Conservation (phyloP, 2,888 invertebrate genomes). For the Sphaerophoria rueppellii region DNA sequence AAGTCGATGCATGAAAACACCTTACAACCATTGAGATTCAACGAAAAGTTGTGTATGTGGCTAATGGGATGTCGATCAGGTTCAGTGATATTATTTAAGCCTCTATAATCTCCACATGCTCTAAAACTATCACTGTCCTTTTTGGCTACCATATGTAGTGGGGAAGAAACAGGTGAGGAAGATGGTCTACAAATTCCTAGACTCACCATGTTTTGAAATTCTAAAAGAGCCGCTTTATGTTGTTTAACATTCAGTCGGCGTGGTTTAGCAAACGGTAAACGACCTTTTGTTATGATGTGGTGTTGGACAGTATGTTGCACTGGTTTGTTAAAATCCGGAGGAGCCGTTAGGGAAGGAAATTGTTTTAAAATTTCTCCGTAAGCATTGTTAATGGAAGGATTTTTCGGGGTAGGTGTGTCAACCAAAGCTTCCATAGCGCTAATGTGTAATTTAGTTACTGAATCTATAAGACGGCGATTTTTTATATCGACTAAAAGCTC, state of each 20-base stretch:
- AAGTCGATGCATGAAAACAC: conserved; percentile 11
- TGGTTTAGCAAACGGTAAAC: conserved; percentile 47
- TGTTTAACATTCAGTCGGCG: conserved; percentile 33
- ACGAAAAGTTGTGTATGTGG: conserved; percentile 18
- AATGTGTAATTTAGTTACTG: conserved; percentile 27
- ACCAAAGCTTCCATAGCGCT: conserved; percentile 22
- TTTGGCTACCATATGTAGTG: conserved; percentile 9
- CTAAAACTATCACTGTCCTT: conserved; percentile 12
- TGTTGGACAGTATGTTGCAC: conserved; percentile 43
- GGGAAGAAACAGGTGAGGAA: conserved; percentile 19
- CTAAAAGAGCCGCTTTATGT: conserved; percentile 42
- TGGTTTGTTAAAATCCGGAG: conserved; percentile 29
- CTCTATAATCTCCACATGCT: conserved; percentile 10
- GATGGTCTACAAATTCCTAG: conserved; percentile 53
- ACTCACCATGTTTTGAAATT: conserved; percentile 45
- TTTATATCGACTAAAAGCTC: too few species aligned
- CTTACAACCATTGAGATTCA: conserved; percentile 15
- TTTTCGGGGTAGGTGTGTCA: conserved; percentile 31
- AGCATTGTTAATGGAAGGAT: conserved; percentile 4
- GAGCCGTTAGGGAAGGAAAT: too few species aligned
- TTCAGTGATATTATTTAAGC: conserved; percentile 11
- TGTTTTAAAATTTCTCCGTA: conserved; percentile 14
- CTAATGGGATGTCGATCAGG: conserved; percentile 15
- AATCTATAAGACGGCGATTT: conserved; percentile 29
- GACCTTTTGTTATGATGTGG: conserved; percentile 53